These are phyloP conservation scores for Chaetorhynchus papuensis DNA, from an alignment of 2,113 vertebrate genomes.

Conservation along the genomic window DNA sequence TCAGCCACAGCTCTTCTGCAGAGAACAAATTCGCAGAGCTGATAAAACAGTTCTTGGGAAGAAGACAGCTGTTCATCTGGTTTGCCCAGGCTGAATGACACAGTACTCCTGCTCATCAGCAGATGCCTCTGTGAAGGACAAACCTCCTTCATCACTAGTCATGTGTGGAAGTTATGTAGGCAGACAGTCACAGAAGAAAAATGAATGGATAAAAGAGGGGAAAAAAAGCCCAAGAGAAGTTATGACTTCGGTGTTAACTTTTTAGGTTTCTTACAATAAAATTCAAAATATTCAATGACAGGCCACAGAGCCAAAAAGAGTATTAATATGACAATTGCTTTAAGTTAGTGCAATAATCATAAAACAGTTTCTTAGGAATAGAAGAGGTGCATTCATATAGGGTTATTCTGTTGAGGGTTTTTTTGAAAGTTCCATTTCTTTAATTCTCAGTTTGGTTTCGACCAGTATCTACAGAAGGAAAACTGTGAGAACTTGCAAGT, in stretches of 20 bases:
- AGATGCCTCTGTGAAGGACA: not conserved
- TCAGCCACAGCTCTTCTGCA: not conserved
- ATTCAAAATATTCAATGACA: not conserved
- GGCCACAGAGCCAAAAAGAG: not conserved
- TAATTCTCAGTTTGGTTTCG: not conserved
- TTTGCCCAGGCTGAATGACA: not conserved
- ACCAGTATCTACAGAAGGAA: not conserved
- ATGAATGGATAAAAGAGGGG: not conserved
- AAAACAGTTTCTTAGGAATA: not conserved
- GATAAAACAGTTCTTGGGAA: not conserved
- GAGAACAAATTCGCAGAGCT: not conserved
- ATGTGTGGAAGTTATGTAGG: fast-evolving
- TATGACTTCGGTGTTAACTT: not conserved
- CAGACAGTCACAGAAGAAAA: not conserved
- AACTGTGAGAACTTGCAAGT: not conserved
- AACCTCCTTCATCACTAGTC: not conserved
- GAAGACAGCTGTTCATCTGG: fast-evolving
- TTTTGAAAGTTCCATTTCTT: not conserved
- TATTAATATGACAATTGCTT: not conserved
- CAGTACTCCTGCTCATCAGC: not conserved
- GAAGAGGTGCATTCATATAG: not conserved
- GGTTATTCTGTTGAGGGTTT: not conserved
- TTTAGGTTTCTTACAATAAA: not conserved
- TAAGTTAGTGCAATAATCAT: not conserved
- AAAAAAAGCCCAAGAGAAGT: not conserved